A percentile compares a stretch with the other conserved stretches of the same genome.
These are phyloP conservation scores for Poecilia wingei DNA, from an alignment of 2,797 vertebrate genomes.

Conservation along the genomic window DNA sequence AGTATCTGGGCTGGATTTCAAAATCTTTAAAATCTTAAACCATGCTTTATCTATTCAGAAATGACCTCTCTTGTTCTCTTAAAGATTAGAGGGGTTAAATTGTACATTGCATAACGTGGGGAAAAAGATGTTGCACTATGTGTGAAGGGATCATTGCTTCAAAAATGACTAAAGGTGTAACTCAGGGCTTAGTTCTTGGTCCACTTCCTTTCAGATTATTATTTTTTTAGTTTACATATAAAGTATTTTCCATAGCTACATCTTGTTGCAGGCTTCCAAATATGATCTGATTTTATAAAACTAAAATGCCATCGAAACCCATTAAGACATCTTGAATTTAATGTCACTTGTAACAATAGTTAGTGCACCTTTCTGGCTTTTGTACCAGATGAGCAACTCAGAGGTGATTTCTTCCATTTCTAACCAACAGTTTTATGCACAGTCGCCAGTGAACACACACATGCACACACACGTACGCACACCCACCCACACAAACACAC, in stretches of 20 bases:
- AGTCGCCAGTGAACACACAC: constrained; percentile 23
- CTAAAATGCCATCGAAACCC: neutral
- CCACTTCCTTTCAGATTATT: neutral
- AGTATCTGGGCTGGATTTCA: neutral
- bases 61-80: neutral
- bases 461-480: neutral
- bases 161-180: neutral
- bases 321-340: neutral
- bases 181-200: neutral
- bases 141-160: neutral
- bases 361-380: neutral
- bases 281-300: neutral
- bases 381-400: constrained; percentile 6
- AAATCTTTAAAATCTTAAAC: neutral
- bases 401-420: constrained; percentile 14
- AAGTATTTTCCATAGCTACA: neutral
- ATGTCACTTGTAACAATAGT: neutral
- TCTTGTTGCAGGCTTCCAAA: neutral
- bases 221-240: neutral
- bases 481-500: constrained; percentile 2
- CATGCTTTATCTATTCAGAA: neutral
- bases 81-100: neutral
- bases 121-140: neutral
- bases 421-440: constrained; percentile 17
- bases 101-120: too few relatives aligned